phyloP scores from a whole-genome alignment of 1,140 invertebrate species.

The Drosophila kurseongensis region DNA sequence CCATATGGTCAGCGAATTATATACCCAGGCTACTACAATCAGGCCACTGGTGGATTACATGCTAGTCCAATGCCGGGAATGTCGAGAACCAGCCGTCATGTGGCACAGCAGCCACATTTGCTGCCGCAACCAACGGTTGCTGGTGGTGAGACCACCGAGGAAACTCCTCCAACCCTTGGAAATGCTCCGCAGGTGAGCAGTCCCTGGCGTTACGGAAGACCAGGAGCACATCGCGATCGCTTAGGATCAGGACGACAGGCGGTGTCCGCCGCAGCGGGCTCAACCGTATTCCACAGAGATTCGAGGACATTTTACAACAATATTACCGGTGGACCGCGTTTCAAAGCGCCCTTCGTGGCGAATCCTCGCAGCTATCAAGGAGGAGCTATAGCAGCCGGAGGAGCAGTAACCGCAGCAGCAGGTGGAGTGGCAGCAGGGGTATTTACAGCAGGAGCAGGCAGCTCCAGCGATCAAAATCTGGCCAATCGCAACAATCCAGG shows the following conservation, averaged over 20 bases:
- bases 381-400: not conserved
- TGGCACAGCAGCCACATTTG: constrained; percentile 24
- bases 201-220: constrained; percentile 24
- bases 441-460: not conserved
- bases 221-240: constrained; percentile 30
- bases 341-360: constrained; percentile 27
- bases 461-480: constrained; percentile 9
- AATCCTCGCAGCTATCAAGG: constrained; percentile 1
- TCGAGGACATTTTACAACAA: constrained; percentile 66
- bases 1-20: constrained; percentile 56
- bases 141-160: constrained; percentile 11
- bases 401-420: not conserved
- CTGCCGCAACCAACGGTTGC: constrained; percentile 5
- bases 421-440: not conserved
- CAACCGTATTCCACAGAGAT: constrained; percentile 37
- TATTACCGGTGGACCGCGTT: constrained; percentile 11
- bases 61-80: constrained; percentile 10
- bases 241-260: constrained; percentile 21
- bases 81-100: constrained; percentile 37
- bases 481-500: not conserved
- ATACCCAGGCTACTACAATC: constrained; percentile 62
- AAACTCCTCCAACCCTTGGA: constrained; percentile 3
- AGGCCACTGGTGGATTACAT: constrained; percentile 20
- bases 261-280: not conserved
- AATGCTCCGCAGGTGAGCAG: constrained; percentile 9